Evolutionary conservation across 2,797 vertebrate genomes (phyloP).

Genomic region (Hylomyscus alleni): DNA sequence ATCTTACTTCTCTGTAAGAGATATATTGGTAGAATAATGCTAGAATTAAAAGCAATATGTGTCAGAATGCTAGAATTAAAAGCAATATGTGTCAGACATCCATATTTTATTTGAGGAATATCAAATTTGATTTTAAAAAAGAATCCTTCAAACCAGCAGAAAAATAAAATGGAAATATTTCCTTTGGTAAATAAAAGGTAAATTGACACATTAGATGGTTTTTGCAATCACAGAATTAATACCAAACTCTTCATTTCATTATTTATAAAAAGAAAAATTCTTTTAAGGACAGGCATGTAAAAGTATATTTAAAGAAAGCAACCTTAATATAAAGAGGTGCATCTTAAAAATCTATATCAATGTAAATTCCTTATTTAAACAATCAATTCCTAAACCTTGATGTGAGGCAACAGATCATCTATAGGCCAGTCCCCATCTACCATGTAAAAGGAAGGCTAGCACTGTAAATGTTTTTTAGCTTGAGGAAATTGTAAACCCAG

Average conservation of each 20-base stretch:
- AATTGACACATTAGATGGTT: too few species aligned
- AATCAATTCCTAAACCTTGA: background rate
- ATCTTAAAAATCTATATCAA: too few species aligned
- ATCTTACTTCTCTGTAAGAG: background rate
- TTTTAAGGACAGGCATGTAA: background rate
- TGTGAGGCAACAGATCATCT: too few species aligned
- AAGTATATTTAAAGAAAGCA: too few species aligned
- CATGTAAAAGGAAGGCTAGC: too few species aligned
- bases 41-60: background rate
- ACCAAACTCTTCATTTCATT: background rate
- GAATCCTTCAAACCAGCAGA: background rate
- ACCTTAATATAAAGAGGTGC: background rate
- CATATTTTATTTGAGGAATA: background rate
- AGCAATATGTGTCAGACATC: background rate
- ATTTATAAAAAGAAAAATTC: background rate
- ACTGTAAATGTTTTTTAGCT: background rate
- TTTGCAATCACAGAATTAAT: background rate
- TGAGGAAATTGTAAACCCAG: background rate
- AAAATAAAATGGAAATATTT: background rate
- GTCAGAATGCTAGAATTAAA: background rate
- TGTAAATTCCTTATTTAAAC: background rate
- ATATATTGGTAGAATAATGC: background rate
- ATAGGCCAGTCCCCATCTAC: rapidly evolving
- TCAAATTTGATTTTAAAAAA: background rate
- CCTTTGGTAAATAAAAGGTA: background rate